Conservation (phyloP, 2,113 vertebrate species). For the Strix aluco region DNA sequence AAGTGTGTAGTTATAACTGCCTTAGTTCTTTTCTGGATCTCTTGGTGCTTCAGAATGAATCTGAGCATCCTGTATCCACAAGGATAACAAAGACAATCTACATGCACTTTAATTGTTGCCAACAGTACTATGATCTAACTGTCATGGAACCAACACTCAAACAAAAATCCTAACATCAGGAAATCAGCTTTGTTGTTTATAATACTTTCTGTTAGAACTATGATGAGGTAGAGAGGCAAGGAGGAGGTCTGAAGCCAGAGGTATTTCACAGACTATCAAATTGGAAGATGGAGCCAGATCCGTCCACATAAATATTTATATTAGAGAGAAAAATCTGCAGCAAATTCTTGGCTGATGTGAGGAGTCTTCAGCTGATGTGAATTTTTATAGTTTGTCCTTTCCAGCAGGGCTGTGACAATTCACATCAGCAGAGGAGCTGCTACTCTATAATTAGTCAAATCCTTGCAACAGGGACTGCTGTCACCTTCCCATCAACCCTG, state of each 20-base stretch:
- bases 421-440: neutral
- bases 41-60: neutral
- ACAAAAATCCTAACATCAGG: neutral
- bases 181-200: neutral
- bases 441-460: conserved; percentile 29
- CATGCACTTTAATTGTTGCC: neutral
- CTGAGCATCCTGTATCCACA: neutral
- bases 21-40: neutral
- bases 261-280: neutral
- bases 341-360: neutral
- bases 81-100: neutral
- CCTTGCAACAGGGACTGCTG: neutral
- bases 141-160: neutral
- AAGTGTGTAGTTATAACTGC: neutral
- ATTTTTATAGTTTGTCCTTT: conserved; percentile 28
- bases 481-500: neutral
- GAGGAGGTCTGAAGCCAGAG: neutral
- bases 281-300: neutral
- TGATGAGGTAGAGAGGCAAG: neutral
- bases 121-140: neutral
- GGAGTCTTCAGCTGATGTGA: neutral
- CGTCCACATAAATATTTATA: conserved; percentile 21
- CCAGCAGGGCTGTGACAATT: conserved; percentile 21
- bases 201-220: neutral
- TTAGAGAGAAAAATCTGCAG: neutral